Conservation (phyloP, 2,888 invertebrate genomes). For the Mythimna albipuncta region DNA sequence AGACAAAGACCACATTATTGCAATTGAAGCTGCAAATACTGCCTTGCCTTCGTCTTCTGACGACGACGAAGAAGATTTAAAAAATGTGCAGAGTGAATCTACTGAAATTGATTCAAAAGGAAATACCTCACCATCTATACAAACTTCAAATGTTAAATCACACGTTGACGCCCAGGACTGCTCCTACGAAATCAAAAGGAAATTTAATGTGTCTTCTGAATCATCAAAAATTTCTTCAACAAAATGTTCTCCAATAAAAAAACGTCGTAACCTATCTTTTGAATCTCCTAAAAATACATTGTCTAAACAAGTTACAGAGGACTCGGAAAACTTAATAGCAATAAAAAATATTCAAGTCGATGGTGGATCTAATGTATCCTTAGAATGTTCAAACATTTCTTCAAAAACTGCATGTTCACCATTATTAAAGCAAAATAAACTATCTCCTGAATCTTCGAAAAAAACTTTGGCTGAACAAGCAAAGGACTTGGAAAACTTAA, state of each 20-base stretch:
- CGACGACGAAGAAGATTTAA: slow-evolving; percentile 14
- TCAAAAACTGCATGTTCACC: neutral
- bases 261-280: neutral
- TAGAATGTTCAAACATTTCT: slow-evolving; percentile 2
- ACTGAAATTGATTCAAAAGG: slow-evolving; percentile 15
- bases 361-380: neutral
- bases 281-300: neutral
- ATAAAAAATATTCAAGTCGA: neutral
- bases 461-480: neutral
- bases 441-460: slow-evolving; percentile 3
- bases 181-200: neutral
- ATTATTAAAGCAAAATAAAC: slow-evolving; percentile 4
- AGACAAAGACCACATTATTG: slow-evolving; percentile 2
- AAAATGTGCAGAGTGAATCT: slow-evolving; percentile 13
- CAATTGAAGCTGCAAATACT: slow-evolving; percentile 16
- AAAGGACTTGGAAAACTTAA: slow-evolving; percentile 2
- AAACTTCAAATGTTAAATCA: slow-evolving; percentile 1
- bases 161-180: neutral
- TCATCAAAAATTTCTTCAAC: neutral
- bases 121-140: neutral
- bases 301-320: neutral
- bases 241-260: neutral
- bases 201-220: neutral
- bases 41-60: slow-evolving; percentile 34
- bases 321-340: slow-evolving; percentile 2